Base-by-base conservation (phyloP, 1,140 invertebrate species). In the Proctacanthus coquilletti region DNA sequence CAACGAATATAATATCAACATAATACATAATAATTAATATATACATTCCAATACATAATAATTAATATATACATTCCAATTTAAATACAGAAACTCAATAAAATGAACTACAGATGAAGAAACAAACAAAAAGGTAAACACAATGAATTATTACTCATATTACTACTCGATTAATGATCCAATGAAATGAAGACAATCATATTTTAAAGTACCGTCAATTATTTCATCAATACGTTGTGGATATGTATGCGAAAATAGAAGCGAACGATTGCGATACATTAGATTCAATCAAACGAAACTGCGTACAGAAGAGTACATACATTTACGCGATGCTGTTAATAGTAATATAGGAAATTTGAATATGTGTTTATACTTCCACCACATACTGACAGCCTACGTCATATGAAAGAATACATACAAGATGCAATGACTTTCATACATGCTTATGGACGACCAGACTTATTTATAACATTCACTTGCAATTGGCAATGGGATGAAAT, bases 191-290 rank as follows among this genome's bases (percentile, higher is more conserved):
- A 32, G 31, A 32, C 6, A 32, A 32, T 32, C 15, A 8, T 32
- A 32, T 32, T 15, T 5, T 32, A 11, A 10, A 14, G 27, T 34
- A 17, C 5, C 11, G 21, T 17, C 30, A 40, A 2, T 39, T 56
- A 8, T 45, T 43, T 15, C 44, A 61, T 60, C 45, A 66, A 44
- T 68, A 51, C 51, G 37, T 63, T 20, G 62, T 66, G 2, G 61
- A 70, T 48, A 62, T 65, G 53, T 70, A 64, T 51, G 54, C 53
- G 2, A 68, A 66, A 53, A 52, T 69, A 20, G 65, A 69, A 55
- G 60, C 45, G 37, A 38, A 18, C 50, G 42, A 29, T 43, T 50
- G 21, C 19, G 45, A 40, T 49, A 50, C 25, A 53, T 54, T n/a
- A 31, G 51, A 37, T 45, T 49, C 5, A 62, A 69, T 51, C 65